Evolutionary conservation across 2,888 invertebrate species (phyloP).

Genomic region (Mongoloraphidia duomilia): DNA sequence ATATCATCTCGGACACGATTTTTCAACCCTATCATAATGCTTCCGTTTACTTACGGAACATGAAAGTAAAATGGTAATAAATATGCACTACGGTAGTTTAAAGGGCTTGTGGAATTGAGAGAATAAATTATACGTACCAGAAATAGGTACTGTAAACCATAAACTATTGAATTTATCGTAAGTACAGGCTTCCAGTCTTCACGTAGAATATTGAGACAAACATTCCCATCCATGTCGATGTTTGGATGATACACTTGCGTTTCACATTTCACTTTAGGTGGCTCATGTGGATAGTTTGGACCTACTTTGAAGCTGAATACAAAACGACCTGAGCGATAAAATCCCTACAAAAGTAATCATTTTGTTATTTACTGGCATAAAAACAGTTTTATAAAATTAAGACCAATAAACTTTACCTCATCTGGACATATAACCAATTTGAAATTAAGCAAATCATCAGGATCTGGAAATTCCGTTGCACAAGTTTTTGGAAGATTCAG

Average conservation of each 20-base stretch:
- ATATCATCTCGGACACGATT: too few relatives aligned
- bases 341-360: slow-evolving; percentile 44
- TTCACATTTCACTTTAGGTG: slow-evolving; percentile 97
- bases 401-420: slow-evolving; percentile 43
- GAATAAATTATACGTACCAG: slow-evolving; percentile 44
- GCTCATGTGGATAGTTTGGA: slow-evolving; percentile 95
- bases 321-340: slow-evolving; percentile 88
- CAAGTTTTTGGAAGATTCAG: slow-evolving; percentile 94
- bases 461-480: slow-evolving; percentile 89
- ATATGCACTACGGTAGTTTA: neutral
- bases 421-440: slow-evolving; percentile 93
- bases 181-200: slow-evolving; percentile 99
- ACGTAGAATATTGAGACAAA: slow-evolving; percentile 90
- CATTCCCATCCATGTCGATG: slow-evolving; percentile 95
- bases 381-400: neutral
- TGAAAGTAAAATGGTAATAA: neutral
- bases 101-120: neutral
- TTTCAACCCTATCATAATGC: too few relatives aligned
- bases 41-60: neutral
- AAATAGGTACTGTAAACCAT: slow-evolving; percentile 94
- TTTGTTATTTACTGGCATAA: neutral
- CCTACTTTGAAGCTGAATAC: slow-evolving; percentile 96
- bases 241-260: slow-evolving; percentile 97
- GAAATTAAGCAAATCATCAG: slow-evolving; percentile 90
- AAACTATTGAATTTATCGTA: slow-evolving; percentile 94